Conservation (phyloP, 2,888 invertebrate genomes). For the Lochmaea capreae region DNA sequence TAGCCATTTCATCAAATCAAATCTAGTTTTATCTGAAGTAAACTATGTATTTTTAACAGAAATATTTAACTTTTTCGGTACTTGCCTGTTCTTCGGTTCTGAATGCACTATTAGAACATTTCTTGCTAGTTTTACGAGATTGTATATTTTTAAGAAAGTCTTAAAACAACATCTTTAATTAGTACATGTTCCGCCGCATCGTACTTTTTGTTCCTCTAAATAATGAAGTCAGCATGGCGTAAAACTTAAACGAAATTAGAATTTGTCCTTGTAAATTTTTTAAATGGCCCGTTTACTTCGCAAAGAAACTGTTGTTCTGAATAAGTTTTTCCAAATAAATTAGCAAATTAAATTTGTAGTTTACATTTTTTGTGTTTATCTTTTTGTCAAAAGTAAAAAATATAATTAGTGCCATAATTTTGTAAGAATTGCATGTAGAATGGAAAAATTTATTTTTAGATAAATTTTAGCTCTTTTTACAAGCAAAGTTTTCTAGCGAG, state of each 20-base stretch:
- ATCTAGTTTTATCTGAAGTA: too few species aligned
- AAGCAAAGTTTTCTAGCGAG: not conserved
- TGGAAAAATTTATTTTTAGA: not conserved
- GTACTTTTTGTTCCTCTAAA: not conserved
- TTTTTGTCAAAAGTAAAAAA: not conserved
- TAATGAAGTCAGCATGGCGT: not conserved
- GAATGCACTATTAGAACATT: not conserved
- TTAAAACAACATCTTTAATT: not conserved
- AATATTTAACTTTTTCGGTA: too few species aligned
- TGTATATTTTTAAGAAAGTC: not conserved
- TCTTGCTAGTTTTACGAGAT: not conserved
- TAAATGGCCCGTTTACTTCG: not conserved
- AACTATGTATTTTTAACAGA: too few species aligned
- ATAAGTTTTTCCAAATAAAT: not conserved
- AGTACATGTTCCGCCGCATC: not conserved
- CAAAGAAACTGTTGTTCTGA: not conserved
- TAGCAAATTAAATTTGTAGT: slow-evolving; percentile 1
- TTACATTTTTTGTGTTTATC: not conserved
- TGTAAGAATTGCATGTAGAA: not conserved
- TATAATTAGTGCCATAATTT: not conserved
- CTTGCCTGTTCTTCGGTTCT: not conserved
- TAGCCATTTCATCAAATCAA: too few species aligned
- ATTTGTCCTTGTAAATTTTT: not conserved
- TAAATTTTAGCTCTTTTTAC: not conserved
- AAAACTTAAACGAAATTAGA: not conserved